These are phyloP conservation scores for Acronicta leporina DNA, from an alignment of 2,888 invertebrate species.

Conservation along the genomic window DNA sequence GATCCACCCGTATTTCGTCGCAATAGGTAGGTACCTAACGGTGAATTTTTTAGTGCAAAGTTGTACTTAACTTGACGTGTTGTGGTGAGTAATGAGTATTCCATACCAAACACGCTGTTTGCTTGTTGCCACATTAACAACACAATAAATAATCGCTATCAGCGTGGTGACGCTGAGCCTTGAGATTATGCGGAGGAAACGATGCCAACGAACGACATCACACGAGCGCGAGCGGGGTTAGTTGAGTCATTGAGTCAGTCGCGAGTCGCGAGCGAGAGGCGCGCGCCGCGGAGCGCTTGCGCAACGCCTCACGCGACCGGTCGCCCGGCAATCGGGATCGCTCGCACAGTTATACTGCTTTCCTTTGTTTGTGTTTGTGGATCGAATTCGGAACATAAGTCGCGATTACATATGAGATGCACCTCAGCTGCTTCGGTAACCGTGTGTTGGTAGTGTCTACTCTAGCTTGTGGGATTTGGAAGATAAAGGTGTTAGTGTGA, in stretches of 20 bases:
- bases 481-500: constrained; percentile 32
- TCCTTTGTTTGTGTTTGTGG: constrained; percentile 52
- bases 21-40: no score
- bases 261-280: constrained; percentile 32
- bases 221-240: constrained; percentile 23
- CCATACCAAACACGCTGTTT: not conserved
- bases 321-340: constrained; percentile 4
- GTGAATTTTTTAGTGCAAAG: no score
- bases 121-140: constrained; percentile 39
- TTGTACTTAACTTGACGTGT: no score
- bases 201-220: constrained; percentile 56
- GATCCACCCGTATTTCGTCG: no score
- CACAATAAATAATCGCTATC: constrained; percentile 46
- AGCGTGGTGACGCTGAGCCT: constrained; percentile 32
- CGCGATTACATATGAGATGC: constrained; percentile 26
- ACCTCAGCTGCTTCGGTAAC: constrained; percentile 1
- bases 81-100: no score
- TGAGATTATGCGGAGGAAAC: constrained; percentile 45
- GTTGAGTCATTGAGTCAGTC: constrained; percentile 40
- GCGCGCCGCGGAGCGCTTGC: constrained; percentile 50
- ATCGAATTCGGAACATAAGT: constrained; percentile 8
- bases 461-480: constrained; percentile 9
- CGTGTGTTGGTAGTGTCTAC: constrained; percentile 1
- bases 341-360: constrained; percentile 23
- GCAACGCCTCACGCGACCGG: constrained; percentile 26